These are phyloP conservation scores for Didymodactylos carnosus DNA, from an alignment of 2,888 invertebrate genomes.

Conservation along the genomic window DNA sequence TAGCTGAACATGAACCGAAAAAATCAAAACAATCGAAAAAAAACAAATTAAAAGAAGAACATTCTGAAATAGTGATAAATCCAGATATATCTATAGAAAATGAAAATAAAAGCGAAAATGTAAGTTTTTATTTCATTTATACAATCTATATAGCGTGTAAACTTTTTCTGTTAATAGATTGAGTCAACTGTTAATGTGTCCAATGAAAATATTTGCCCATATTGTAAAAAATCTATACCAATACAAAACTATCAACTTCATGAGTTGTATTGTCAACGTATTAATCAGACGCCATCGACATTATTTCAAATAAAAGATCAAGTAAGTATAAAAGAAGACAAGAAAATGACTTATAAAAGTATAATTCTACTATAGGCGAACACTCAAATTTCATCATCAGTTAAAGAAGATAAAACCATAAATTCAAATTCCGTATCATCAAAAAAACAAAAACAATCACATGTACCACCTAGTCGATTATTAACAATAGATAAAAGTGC, in stretches of 20 bases:
- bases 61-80: not conserved
- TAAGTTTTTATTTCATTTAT: not conserved
- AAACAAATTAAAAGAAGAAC: not conserved
- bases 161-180: not conserved
- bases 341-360: not conserved
- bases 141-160: too few relatives aligned
- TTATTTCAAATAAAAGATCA: not conserved
- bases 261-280: constrained; percentile 6
- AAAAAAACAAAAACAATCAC: too few relatives aligned
- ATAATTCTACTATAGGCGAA: not conserved
- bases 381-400: too few relatives aligned
- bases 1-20: not conserved
- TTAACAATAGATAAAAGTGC: not conserved
- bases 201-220: constrained; percentile 6
- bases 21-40: not conserved
- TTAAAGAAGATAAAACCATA: too few relatives aligned
- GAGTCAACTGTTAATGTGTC: not conserved
- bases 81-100: not conserved
- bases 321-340: not conserved
- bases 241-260: constrained; percentile 2
- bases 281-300: not conserved
- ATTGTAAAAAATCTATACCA: constrained; percentile 6
- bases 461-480: too few relatives aligned
- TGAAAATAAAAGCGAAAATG: not conserved
- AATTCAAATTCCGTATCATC: too few relatives aligned